Evolutionary conservation across 2,797 vertebrate genomes (phyloP), one percentile per base, ranked within the genome.

Genomic region (Gymnocypris eckloni): DNA sequence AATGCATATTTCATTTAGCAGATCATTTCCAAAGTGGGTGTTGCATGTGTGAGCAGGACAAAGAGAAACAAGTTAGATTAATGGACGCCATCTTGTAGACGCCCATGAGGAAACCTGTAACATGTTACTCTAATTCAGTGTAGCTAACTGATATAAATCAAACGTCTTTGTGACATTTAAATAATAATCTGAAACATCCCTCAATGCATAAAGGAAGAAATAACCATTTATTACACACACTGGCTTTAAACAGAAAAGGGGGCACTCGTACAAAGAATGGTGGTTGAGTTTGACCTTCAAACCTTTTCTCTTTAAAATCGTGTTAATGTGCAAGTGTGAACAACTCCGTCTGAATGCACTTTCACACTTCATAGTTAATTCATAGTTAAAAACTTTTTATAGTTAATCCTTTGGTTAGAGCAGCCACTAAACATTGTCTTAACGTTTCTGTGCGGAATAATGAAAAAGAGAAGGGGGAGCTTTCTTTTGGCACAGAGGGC

Each of bases 351-450:
- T 88, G 59, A 86, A 87, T 84, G 84, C 22, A 4, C 79, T 83
- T 89, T 86, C 89, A 84, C 87, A 86, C 86, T 86, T 85, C 48
- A 61, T 45, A 61, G 88, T 88, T 2, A 33, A 33, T 33, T 85
- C 48, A 61, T 45, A 61, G 88, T 88, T 2, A 33, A 33, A 2
- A 33, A 33, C 2, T 33, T 33, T 33, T 33, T 33, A 33, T 33
- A 33, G 28, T 33, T 33, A 33, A 33, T 2, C 28, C 28, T 33
- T 56, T 67, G 48, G 64, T 79, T n/a, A 83, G 66, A 89, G 82
- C 50, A 39, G n/a, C 79, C 22, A 50, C 9, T 59, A 73, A 64
- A 54, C 33, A 6, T 71, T 69, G 67, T 22, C 28, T 66, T 66
- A 52, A 72, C 20, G 0, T 52, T 64, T 66, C 50, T 41, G 15